Evolutionary conservation across 2,797 vertebrate genomes (phyloP).

Genomic region (Enteromius fasciolatus): DNA sequence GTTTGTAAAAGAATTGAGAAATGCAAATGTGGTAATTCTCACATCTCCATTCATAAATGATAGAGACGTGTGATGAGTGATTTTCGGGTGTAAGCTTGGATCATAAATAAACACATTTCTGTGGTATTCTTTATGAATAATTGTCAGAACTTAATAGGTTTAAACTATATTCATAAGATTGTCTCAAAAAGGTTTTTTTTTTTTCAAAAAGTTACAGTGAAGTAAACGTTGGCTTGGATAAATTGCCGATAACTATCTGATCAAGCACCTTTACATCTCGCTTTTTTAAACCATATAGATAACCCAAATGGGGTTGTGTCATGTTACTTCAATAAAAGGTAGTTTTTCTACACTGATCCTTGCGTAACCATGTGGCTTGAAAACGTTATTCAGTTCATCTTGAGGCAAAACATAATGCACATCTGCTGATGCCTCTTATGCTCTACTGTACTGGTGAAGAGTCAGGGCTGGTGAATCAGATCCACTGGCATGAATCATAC

Average conservation of each 20-base stretch:
- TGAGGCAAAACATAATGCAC: conserved; percentile 7
- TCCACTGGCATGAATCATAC: conserved; percentile 44
- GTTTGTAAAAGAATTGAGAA: conserved; percentile 8
- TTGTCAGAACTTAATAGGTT: not conserved
- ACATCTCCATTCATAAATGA: not conserved
- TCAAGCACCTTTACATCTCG: not conserved
- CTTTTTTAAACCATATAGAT: not conserved
- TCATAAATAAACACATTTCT: not conserved
- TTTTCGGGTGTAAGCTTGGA: not conserved
- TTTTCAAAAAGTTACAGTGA: not conserved
- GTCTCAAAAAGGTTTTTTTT: no score
- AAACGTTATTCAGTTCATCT: not conserved
- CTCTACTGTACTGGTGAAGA: conserved; percentile 20
- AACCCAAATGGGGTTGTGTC: not conserved
- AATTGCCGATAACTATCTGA: not conserved
- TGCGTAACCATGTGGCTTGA: not conserved
- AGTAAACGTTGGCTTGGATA: not conserved
- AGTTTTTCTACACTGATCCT: not conserved
- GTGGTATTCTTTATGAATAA: not conserved
- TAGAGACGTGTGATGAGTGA: not conserved
- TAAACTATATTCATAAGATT: not conserved
- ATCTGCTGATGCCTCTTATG: conserved; percentile 12
- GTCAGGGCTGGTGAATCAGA: conserved; percentile 28
- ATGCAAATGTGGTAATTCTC: not conserved
- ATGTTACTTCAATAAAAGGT: not conserved